A percentile compares a stretch with the other conserved stretches of the same genome.
Evolutionary conservation across 2,888 invertebrate species (phyloP).

Genomic region (Coenonympha arcania): DNA sequence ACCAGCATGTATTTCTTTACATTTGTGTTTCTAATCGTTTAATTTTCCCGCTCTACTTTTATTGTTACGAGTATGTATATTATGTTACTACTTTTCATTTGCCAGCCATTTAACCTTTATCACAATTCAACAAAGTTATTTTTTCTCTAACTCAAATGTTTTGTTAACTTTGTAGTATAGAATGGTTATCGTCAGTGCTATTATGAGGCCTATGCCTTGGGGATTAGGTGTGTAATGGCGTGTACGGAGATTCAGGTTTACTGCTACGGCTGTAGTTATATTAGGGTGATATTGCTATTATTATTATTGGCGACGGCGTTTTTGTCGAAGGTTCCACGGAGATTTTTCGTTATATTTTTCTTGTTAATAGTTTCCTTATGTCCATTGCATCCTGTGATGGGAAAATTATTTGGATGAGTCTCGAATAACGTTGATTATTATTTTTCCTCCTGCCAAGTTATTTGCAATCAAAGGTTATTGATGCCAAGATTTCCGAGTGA

Average conservation of each 20-base stretch:
- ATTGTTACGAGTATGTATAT: background rate
- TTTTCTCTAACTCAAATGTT: background rate
- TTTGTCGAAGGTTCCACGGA: constrained; percentile 19
- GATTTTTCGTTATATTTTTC: constrained; percentile 26
- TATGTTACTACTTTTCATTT: background rate
- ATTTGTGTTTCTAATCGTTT: background rate
- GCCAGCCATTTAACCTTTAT: background rate
- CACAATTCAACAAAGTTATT: background rate
- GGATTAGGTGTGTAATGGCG: constrained; percentile 11
- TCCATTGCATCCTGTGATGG: constrained; percentile 3
- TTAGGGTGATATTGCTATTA: constrained; percentile 27
- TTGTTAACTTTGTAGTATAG: background rate
- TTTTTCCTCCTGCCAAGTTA: background rate
- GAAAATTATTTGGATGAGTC: background rate
- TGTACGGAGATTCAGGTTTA: constrained; percentile 9
- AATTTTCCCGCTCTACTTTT: background rate
- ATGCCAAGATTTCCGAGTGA: too few relatives aligned
- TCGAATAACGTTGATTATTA: background rate
- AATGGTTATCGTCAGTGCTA: background rate
- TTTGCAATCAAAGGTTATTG: too few relatives aligned
- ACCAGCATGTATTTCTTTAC: too few relatives aligned
- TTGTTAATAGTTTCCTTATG: constrained; percentile 21
- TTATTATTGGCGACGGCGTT: constrained; percentile 27
- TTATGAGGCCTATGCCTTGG: constrained; percentile 9
- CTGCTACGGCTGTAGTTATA: constrained; percentile 22